Evolutionary conservation across 1,140 invertebrate genomes (phyloP).

Genomic region (Mycetomoellerius zeteki): DNA sequence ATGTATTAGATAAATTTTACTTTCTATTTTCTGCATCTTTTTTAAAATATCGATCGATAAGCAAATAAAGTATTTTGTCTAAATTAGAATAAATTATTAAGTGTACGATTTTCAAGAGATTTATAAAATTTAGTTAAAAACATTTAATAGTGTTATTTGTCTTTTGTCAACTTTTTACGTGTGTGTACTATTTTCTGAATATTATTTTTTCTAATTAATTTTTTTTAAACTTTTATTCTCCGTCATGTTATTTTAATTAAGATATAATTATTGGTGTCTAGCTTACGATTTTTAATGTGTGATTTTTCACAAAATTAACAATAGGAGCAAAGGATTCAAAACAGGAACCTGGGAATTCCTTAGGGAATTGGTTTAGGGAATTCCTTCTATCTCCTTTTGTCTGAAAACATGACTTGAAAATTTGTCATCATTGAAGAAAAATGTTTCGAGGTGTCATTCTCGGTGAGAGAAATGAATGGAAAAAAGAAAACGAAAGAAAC

Average conservation of each 20-base stretch:
- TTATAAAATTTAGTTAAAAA: too few species aligned
- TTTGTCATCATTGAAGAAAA: background rate
- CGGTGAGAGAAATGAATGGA: background rate
- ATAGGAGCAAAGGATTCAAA: background rate
- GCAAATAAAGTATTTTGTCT: background rate
- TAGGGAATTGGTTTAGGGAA: background rate
- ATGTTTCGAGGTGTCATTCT: background rate
- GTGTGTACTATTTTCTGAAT: background rate
- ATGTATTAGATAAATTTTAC: background rate
- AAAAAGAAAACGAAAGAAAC: background rate
- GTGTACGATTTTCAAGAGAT: too few species aligned
- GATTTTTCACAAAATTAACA: background rate
- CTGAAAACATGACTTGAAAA: background rate
- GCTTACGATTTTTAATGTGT: background rate
- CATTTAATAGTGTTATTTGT: too few species aligned
- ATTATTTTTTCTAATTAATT: conserved; percentile 27
- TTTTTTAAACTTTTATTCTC: background rate
- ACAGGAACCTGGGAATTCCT: background rate
- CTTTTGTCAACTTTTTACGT: too few species aligned
- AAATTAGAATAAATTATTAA: background rate
- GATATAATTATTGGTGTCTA: background rate
- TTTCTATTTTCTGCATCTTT: background rate
- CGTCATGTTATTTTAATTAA: background rate
- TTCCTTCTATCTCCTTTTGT: too few species aligned
- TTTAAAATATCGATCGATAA: background rate